Evolutionary conservation across 2,888 invertebrate species (phyloP).

Genomic region (Frankliniella intonsa): DNA sequence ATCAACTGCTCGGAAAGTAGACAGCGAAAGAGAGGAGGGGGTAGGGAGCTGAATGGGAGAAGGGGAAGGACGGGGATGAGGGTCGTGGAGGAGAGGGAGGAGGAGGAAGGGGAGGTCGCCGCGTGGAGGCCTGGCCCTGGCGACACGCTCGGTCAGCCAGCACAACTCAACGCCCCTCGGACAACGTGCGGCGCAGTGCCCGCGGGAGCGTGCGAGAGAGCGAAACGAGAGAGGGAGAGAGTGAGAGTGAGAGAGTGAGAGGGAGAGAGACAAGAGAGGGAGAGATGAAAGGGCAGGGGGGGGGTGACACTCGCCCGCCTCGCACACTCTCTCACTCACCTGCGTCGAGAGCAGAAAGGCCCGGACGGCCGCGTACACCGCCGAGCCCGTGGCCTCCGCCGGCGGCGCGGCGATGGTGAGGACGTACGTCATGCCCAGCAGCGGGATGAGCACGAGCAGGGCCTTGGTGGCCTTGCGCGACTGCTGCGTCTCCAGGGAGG

Average conservation of each 20-base stretch:
- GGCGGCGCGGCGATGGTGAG: conserved; percentile 77
- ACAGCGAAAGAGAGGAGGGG: not conserved
- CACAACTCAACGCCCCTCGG: too few relatives aligned
- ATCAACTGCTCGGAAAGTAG: not conserved
- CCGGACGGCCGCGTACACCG: conserved; percentile 71
- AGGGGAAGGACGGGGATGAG: not conserved
- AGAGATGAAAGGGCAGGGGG: too few relatives aligned
- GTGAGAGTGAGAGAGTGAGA: too few relatives aligned
- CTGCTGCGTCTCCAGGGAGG: conserved; percentile 84
- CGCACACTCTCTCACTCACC: conserved; percentile 52
- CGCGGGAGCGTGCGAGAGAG: too few relatives aligned
- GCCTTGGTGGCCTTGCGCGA: conserved; percentile 89
- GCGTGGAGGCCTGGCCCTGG: too few relatives aligned
- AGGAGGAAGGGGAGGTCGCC: too few relatives aligned
- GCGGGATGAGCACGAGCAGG: conserved; percentile 83
- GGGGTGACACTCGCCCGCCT: too few relatives aligned
- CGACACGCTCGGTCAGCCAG: too few relatives aligned
- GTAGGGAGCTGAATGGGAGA: not conserved
- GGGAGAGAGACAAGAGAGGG: too few relatives aligned
- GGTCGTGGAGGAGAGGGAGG: not conserved
- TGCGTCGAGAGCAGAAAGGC: conserved; percentile 85
- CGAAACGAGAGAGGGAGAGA: too few relatives aligned
- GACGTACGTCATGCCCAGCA: conserved; percentile 87
- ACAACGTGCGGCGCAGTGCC: too few relatives aligned
- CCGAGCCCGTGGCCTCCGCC: conserved; percentile 62